Evolutionary conservation across 1,140 invertebrate genomes (phyloP).

Genomic region (Drosophila seguyi): DNA sequence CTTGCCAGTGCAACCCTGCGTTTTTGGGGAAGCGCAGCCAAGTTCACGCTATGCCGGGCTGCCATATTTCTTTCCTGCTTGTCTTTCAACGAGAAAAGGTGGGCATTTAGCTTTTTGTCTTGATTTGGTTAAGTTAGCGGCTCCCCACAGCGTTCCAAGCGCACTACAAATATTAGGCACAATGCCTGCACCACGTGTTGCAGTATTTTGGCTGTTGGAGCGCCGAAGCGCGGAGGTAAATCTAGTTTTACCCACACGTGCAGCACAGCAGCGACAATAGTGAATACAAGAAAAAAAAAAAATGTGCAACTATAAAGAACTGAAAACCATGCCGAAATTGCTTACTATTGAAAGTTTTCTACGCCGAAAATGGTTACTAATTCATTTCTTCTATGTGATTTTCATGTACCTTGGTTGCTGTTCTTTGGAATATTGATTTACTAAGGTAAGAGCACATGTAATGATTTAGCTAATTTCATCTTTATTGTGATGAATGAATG

Average conservation of each 20-base stretch:
- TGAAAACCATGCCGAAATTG: not conserved
- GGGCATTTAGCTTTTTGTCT: slow-evolving; percentile 67
- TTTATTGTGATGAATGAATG: slow-evolving; percentile 61
- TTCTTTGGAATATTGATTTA: not conserved
- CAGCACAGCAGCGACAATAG: slow-evolving; percentile 21
- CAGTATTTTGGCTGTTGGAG: slow-evolving; percentile 8
- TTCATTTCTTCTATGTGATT: not conserved
- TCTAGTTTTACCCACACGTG: slow-evolving; percentile 60
- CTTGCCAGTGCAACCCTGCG: slow-evolving; percentile 35
- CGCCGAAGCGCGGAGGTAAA: slow-evolving; percentile 59
- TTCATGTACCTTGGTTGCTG: slow-evolving; percentile 8
- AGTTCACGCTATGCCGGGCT: slow-evolving; percentile 59
- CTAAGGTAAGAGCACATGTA: slow-evolving; percentile 12
- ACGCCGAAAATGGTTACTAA: not conserved
- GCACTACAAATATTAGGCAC: slow-evolving; percentile 5
- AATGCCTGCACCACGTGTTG: slow-evolving; percentile 28
- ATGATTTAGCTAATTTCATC: not conserved
- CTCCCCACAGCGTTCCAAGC: slow-evolving; percentile 21
- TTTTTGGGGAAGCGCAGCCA: slow-evolving; percentile 64
- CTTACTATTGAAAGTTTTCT: not conserved
- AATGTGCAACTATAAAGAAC: not conserved
- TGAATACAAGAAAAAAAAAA: slow-evolving; percentile 6
- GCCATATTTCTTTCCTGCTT: slow-evolving; percentile 81
- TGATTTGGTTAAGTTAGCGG: slow-evolving; percentile 70
- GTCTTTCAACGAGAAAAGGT: slow-evolving; percentile 82